These are phyloP conservation scores for Danio jaintianensis DNA, from an alignment of 2,797 vertebrate species.

Conservation along the genomic window DNA sequence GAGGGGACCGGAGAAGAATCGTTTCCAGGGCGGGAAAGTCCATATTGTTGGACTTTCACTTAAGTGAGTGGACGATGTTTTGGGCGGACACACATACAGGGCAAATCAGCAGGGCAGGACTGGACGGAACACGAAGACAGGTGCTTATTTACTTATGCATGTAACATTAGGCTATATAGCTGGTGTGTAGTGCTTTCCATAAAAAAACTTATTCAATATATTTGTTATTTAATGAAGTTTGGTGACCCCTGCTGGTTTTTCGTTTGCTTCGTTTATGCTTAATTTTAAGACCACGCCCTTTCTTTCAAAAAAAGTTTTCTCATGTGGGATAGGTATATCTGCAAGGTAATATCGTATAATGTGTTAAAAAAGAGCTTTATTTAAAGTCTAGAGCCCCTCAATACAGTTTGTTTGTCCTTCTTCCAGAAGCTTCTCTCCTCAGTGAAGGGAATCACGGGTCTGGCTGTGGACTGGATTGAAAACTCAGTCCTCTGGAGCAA, in stretches of 20 bases:
- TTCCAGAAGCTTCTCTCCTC: conserved; percentile 83
- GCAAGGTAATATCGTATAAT: too few relatives aligned
- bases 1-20: conserved; percentile 80
- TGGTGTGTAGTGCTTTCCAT: too few relatives aligned
- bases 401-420: conserved; percentile 12
- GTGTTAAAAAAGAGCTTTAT: too few relatives aligned
- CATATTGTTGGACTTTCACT: conserved; percentile 86
- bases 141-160: conserved; percentile 76
- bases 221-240: neutral
- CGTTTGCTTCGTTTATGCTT: neutral
- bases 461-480: conserved; percentile 91
- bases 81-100: conserved; percentile 85
- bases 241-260: neutral
- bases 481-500: conserved; percentile 86
- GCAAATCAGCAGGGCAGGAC: conserved; percentile 84
- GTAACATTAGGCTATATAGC: too few relatives aligned
- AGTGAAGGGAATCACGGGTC: conserved; percentile 85
- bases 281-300: neutral
- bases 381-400: neutral
- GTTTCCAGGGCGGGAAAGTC: conserved; percentile 78
- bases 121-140: conserved; percentile 84
- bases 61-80: conserved; percentile 82
- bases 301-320: neutral
- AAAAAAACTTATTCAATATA: too few relatives aligned
- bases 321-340: neutral